Evolutionary conservation across 2,797 vertebrate genomes (phyloP).

Genomic region (Smutsia temminckii): DNA sequence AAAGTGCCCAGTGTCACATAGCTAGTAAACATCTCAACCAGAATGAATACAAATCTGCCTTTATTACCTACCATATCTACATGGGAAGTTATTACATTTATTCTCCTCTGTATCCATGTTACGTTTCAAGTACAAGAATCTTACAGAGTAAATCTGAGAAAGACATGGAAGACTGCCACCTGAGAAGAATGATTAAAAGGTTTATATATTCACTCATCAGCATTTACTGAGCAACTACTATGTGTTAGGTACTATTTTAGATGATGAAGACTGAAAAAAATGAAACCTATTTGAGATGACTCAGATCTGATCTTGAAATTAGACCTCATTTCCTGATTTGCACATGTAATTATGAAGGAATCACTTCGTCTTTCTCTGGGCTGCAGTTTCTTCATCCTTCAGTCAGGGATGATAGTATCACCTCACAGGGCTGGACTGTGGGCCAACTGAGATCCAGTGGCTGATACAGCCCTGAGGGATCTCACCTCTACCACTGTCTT

Average conservation of each 20-base stretch:
- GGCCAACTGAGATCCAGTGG: neutral
- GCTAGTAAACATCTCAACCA: neutral
- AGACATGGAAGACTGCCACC: neutral
- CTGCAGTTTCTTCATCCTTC: neutral
- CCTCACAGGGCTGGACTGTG: neutral
- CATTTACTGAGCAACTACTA: neutral
- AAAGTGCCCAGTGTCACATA: neutral
- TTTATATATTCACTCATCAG: neutral
- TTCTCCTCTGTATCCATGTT: neutral
- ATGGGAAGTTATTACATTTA: neutral
- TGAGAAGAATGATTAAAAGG: neutral
- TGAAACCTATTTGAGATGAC: neutral
- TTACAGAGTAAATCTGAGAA: neutral
- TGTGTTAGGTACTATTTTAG: neutral
- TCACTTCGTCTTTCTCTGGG: neutral
- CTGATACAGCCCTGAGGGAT: neutral
- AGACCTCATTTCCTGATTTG: neutral
- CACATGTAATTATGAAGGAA: neutral
- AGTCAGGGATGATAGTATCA: neutral
- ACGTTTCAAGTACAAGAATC: neutral
- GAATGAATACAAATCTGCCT: neutral
- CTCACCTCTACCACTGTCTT: neutral
- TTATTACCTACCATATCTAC: neutral
- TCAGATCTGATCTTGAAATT: neutral
- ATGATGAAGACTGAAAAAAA: neutral